These are phyloP conservation scores for Agriopis leucophaearia DNA, from an alignment of 2,888 invertebrate genomes.

Conservation along the genomic window DNA sequence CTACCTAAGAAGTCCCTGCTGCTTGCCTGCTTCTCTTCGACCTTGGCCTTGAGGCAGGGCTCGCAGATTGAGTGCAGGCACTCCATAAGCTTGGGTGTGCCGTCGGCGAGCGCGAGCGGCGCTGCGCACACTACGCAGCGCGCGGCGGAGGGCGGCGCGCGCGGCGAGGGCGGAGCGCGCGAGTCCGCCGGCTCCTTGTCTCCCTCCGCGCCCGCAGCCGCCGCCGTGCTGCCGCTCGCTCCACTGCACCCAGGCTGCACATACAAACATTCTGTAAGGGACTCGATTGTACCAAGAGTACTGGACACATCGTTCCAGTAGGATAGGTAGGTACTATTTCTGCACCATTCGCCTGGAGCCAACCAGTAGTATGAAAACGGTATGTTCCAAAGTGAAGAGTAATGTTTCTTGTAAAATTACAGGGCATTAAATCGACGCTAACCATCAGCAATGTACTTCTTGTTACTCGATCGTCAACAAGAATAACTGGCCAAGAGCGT, in stretches of 20 bases:
- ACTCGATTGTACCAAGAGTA: background rate
- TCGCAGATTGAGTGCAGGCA: slow-evolving; percentile 95
- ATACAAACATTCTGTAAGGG: background rate
- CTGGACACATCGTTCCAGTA: background rate
- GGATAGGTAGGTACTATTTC: too few species aligned
- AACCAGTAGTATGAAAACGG: too few species aligned
- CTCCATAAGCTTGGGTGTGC: slow-evolving; percentile 92
- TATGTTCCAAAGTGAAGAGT: too few species aligned
- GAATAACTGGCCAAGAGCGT: too few species aligned
- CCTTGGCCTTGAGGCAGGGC: slow-evolving; percentile 90
- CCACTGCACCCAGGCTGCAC: slow-evolving; percentile 31
- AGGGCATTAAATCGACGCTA: too few species aligned
- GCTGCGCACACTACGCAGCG: slow-evolving; percentile 85
- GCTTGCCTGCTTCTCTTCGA: slow-evolving; percentile 77
- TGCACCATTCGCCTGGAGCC: too few species aligned
- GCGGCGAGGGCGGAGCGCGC: slow-evolving; percentile 70
- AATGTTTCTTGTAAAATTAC: too few species aligned
- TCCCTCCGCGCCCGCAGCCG: slow-evolving; percentile 20
- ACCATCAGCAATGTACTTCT: too few species aligned
- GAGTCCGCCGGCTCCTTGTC: slow-evolving; percentile 69
- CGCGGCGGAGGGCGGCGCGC: slow-evolving; percentile 61
- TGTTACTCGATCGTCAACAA: too few species aligned
- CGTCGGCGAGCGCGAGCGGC: slow-evolving; percentile 69
- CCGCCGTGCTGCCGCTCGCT: slow-evolving; percentile 32
- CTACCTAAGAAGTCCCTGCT: slow-evolving; percentile 75